phyloP scores from a whole-genome alignment of 2,113 vertebrate genomes.

The Cheirogaleus medius region DNA sequence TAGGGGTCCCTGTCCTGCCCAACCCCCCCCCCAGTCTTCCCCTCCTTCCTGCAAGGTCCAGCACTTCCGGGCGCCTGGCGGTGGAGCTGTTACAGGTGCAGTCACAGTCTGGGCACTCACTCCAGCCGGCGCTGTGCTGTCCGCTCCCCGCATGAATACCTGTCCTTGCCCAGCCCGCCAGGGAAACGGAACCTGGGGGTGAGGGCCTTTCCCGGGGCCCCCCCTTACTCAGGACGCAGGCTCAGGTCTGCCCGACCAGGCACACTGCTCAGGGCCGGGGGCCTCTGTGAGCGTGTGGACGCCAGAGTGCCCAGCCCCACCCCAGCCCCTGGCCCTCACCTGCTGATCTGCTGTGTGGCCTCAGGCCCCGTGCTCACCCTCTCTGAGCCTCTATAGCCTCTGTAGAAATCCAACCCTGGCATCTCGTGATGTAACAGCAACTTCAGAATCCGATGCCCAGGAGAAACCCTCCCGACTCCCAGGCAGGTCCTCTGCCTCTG shows the following conservation, averaged over 20 bases:
- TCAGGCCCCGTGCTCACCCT: not conserved
- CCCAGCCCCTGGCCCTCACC: not conserved
- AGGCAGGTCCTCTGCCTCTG: not conserved
- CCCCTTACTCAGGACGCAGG: fast-evolving
- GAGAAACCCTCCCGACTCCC: not conserved
- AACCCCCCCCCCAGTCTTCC: fast-evolving
- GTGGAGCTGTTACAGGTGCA: fast-evolving
- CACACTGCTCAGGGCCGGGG: fast-evolving
- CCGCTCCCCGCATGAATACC: fast-evolving
- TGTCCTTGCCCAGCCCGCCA: fast-evolving
- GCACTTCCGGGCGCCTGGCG: not conserved
- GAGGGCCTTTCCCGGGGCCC: fast-evolving
- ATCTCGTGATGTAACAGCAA: not conserved
- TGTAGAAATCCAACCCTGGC: not conserved
- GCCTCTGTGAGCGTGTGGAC: not conserved
- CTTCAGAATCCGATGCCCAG: not conserved
- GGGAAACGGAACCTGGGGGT: fast-evolving
- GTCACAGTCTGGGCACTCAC: not conserved
- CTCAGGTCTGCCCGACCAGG: not conserved
- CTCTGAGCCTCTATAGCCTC: not conserved
- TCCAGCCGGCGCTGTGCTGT: fast-evolving
- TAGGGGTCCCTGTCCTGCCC: fast-evolving
- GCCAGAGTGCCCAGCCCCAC: not conserved
- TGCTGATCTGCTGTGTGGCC: not conserved
- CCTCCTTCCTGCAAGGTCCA: not conserved